A percentile compares a stretch with the other conserved stretches of the same genome.
Evolutionary conservation across 2,888 invertebrate species (phyloP).

Genomic region (Coleophora deauratella): DNA sequence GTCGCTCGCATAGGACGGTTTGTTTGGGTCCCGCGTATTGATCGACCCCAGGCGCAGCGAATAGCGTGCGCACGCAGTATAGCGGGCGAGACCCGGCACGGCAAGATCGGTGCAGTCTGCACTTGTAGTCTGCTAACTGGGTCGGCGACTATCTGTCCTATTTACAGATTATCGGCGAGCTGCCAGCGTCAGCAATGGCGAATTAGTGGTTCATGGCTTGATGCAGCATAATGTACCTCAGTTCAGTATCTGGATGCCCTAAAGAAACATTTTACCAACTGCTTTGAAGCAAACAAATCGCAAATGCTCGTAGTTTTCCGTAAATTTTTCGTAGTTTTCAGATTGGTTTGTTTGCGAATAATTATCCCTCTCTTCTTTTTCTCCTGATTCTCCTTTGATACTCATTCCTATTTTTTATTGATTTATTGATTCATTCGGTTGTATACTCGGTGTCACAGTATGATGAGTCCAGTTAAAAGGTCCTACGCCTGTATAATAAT

Average conservation of each 20-base stretch:
- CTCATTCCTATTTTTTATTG: too few relatives aligned
- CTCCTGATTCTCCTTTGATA: too few relatives aligned
- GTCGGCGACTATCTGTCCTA: slow-evolving; percentile 1
- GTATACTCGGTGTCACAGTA: too few relatives aligned
- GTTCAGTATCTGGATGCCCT: neutral
- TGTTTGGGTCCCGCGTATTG: slow-evolving; percentile 69
- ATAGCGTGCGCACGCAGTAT: slow-evolving; percentile 50
- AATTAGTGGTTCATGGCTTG: neutral
- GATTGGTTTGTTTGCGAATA: too few relatives aligned
- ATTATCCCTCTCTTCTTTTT: too few relatives aligned
- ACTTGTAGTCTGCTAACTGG: slow-evolving; percentile 14
- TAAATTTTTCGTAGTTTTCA: too few relatives aligned
- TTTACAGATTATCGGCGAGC: neutral
- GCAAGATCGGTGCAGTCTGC: slow-evolving; percentile 28
- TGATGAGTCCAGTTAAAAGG: too few relatives aligned
- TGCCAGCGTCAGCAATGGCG: neutral
- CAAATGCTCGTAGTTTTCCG: too few relatives aligned
- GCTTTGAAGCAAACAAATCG: too few relatives aligned
- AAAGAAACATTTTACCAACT: neutral
- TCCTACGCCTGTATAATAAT: too few relatives aligned
- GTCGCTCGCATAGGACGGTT: slow-evolving; percentile 53
- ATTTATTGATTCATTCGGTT: too few relatives aligned
- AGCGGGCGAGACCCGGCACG: slow-evolving; percentile 24
- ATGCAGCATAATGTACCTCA: neutral
- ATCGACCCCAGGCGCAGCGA: slow-evolving; percentile 31